Evolutionary conservation across 1,140 invertebrate species (phyloP), one percentile per base, ranked within the genome.

Genomic region (Drosophila lowei): DNA sequence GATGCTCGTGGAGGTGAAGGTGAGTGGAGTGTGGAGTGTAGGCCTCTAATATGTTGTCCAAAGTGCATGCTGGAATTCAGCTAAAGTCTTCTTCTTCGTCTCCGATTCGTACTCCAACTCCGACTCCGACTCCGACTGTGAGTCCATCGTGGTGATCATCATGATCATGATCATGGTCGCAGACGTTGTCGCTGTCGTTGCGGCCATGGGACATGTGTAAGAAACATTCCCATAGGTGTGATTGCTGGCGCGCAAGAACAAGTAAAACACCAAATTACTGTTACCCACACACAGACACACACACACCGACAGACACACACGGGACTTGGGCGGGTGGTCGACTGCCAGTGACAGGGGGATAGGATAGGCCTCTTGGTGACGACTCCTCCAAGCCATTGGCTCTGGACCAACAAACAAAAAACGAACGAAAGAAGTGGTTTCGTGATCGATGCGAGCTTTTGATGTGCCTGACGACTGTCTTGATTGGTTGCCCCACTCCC

Each of bases 231-330:
- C 83, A 88, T 88, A 88, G 83, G 83, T 88, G 83, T 88, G 83
- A 88, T 88, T 88, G 83, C 75, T 62, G 83, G 83, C 83, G 83
- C 83, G 83, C 83, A 72, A 83, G 79, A 88, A 88, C 83, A 88
- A 86, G 83, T 76, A 86, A 86, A 86, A 86, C 81, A 81, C 81
- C 74, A 88, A 88, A 86, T 86, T 83, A 86, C 81, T 86, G 81
- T 86, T 86, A 86, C 70, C 52, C 48, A 73, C 41, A 55, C 57
- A 25, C 8, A 7, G 18, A 41, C 52, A 44, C 30, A 64, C 42
- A 46, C 25, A 41, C 46, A 46, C 2, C 30, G 18, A 11, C 38
- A 25, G 28, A 8, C 7, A 25, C 5, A 25, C 8, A n/a, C 16
- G 13, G 41, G 21, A 4, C 8, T 4, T 23, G 13, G 49, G 49